Base-by-base conservation (phyloP, 2,113 vertebrate species). In the Oncorhynchus masou region DNA sequence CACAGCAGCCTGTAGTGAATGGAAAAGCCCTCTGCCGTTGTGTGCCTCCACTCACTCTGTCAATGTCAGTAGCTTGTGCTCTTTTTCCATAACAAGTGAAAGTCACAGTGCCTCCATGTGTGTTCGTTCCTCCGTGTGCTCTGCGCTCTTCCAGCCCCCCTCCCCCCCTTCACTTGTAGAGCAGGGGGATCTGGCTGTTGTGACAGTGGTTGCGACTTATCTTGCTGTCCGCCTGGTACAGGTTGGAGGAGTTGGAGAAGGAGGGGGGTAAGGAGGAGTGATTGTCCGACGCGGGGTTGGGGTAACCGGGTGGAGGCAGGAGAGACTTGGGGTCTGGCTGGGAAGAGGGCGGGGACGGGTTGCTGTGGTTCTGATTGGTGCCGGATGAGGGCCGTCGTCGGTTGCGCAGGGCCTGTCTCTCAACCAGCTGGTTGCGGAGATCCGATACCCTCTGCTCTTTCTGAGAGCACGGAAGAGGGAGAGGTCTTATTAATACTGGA, bases 371-470 rank as follows among this genome's bases (percentile, higher is more conserved):
- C 84, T 94, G 92, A 64, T 91, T 93, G 82, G 90, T 88, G 80
- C 88, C 88, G 1, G 90, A 83, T 0, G 95, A 94, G 0, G 95
- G 93, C 0, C 89, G 94, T 39, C 95, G 94, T 65, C 96, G 93
- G 9, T 95, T 96, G 0, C 96, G 95, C 1, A 97, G 91, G 77
- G 96, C 95, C 87, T 97, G 95, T 0, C 96, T 89, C 80, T 96
- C 95, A 8, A 95, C 94, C 79, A 97, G 94, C 88, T 97, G 96
- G 81, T 95, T 96, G 73, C 96, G 95, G 25, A 97, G 94, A 24
- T 96, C 97, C 0, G 95, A 96, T 0, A 98, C 96, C 0, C 96
- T 89, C 65, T 98, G 96, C 79, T 97, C 96, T 88, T 98, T 98
- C 97, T 98, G 20, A 5, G 7, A 12, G 74, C 62, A 81, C 74